Conservation (phyloP, 2,113 vertebrate species). For the Piaya cayana region DNA sequence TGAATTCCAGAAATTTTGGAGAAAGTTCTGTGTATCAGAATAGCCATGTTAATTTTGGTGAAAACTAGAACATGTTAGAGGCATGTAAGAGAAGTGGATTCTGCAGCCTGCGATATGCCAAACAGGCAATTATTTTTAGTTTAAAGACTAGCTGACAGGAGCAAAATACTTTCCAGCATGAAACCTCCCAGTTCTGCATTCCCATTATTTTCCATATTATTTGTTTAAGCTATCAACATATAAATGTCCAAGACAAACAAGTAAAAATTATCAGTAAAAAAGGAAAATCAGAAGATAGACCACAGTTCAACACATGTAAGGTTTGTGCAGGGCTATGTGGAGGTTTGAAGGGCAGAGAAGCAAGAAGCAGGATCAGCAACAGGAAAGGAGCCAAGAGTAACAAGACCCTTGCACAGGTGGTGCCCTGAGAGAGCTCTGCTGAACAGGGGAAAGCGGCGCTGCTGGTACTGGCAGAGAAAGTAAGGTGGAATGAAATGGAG, state of each 20-base stretch:
- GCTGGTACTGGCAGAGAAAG: background rate
- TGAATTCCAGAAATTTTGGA: background rate
- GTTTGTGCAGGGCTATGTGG: background rate
- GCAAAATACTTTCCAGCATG: constrained; percentile 15
- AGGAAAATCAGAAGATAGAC: background rate
- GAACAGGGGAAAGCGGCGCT: background rate
- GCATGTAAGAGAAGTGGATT: background rate
- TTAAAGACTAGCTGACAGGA: constrained; percentile 5
- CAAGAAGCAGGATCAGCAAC: background rate
- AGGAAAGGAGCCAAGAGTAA: background rate
- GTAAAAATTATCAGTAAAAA: background rate
- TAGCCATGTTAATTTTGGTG: background rate
- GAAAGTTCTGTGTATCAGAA: background rate
- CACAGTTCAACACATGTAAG: background rate
- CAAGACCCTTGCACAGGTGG: background rate
- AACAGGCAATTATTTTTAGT: constrained; percentile 20
- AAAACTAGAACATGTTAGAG: background rate
- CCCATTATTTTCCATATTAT: background rate
- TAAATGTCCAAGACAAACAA: background rate
- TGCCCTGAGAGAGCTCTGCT: background rate
- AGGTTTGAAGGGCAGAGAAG: background rate
- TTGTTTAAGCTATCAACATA: background rate
- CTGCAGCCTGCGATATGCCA: background rate
- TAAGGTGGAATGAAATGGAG: constrained; percentile 7
- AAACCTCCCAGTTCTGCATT: background rate